phyloP scores from a whole-genome alignment of 2,113 vertebrate genomes.

The Oreochromis tanganicae region DNA sequence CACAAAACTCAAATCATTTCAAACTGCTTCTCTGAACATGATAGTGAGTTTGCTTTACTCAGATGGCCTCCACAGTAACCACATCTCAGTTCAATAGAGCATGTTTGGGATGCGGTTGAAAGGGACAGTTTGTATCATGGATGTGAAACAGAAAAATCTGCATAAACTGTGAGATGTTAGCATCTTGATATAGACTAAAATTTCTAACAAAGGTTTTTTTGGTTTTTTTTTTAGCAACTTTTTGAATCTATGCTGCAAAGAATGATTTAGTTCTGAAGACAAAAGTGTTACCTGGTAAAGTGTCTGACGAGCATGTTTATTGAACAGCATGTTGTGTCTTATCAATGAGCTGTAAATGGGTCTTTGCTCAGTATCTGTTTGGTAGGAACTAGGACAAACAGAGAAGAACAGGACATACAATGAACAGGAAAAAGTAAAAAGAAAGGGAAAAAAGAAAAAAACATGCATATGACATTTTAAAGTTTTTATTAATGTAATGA shows the following conservation, averaged over 20 bases:
- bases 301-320: background rate
- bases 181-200: background rate
- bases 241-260: background rate
- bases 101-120: rapidly evolving
- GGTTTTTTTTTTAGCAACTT: background rate
- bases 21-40: background rate
- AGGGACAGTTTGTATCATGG: background rate
- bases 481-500: background rate
- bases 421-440: background rate
- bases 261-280: background rate
- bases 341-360: background rate
- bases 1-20: background rate
- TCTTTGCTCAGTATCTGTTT: background rate
- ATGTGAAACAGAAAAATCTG: background rate
- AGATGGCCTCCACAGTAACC: background rate
- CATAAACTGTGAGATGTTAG: background rate
- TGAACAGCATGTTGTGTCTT: background rate
- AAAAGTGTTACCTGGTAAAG: background rate
- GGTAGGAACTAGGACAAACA: background rate
- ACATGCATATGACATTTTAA: background rate
- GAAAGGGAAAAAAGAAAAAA: rapidly evolving
- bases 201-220: rapidly evolving
- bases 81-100: background rate
- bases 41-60: background rate
- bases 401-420: rapidly evolving